Base-by-base conservation (phyloP, 1,140 invertebrate species). In the Drosophila rufa region DNA sequence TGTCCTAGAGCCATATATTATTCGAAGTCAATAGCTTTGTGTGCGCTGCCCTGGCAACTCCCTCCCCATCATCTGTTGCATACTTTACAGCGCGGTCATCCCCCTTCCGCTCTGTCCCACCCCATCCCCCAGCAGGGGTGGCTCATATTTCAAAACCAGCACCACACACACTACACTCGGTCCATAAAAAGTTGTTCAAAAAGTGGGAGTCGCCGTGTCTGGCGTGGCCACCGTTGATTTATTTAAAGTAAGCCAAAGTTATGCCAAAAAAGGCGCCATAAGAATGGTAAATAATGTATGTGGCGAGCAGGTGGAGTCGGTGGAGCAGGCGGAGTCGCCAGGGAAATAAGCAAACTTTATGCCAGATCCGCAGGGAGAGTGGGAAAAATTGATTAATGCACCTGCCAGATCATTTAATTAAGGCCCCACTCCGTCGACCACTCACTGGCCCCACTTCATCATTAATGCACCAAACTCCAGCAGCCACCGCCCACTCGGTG, bases 161-260 rank as follows among this genome's bases (percentile, higher is more conserved):
- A 36, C 30, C 51, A 53, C 51, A 53, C 19, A n/a, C 47, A 53
- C 47, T 57, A 68, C 47, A 51, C 47, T 65, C n/a, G 30, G 17
- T 22, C 22, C 33, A 47, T 62, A 47, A 68, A 77, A 85, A 85
- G 75, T 86, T 86, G 57, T 61, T 71, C 66, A 22, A 60, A 79
- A 85, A 75, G 75, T 73, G 61, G 66, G 48, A 51, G 67, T 45
- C 57, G 56, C 62, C 73, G 58, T 40, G 59, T 70, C 56, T 82
- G 57, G 50, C 61, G 22, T 55, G 65, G 66, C 68, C 69, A 66
- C 56, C 65, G 51, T 79, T 86, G 82, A 86, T 86, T 86, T 86
- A 86, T 86, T 86, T 86, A 86, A 86, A 86, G 79, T 86, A 75
- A 86, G 82, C 79, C 70, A 74, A 86, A 86, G 82, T 86, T 86